Evolutionary conservation across 2,113 vertebrate species (phyloP).

Genomic region (Telmatochromis sp.): DNA sequence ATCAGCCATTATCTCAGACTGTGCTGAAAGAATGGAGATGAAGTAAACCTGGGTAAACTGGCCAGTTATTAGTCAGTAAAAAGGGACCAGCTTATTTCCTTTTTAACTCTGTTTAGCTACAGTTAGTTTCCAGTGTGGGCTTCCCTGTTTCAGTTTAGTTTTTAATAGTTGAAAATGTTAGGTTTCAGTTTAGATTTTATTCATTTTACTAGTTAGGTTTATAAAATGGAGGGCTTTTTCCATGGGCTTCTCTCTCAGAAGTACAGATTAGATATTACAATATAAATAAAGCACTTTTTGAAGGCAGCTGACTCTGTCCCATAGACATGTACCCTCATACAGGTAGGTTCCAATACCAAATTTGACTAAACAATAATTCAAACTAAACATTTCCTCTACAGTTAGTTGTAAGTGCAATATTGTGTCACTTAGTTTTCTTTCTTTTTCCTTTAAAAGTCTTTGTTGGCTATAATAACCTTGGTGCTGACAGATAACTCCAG

Average conservation of each 20-base stretch:
- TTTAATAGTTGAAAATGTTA: not conserved
- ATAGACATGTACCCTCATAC: not conserved
- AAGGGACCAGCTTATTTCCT: not conserved
- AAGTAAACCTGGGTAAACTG: not conserved
- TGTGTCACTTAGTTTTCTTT: not conserved
- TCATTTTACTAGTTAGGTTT: not conserved
- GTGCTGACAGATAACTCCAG: not conserved
- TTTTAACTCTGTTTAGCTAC: not conserved
- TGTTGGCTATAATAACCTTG: not conserved
- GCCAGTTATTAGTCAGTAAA: not conserved
- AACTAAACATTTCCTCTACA: not conserved
- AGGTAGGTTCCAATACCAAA: not conserved
- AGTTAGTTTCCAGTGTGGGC: not conserved
- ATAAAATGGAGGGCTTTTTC: not conserved
- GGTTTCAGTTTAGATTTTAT: not conserved
- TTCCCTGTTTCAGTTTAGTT: not conserved
- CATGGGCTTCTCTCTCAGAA: not conserved
- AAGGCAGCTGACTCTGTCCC: not conserved
- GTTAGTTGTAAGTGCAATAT: not conserved
- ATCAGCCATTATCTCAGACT: not conserved
- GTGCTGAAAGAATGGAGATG: not conserved
- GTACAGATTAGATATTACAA: not conserved
- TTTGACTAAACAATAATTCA: not conserved
- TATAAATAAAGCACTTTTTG: not conserved
- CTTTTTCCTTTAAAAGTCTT: not conserved